These are phyloP conservation scores for Poecilia latipinna DNA, from an alignment of 2,113 vertebrate species.

Conservation along the genomic window DNA sequence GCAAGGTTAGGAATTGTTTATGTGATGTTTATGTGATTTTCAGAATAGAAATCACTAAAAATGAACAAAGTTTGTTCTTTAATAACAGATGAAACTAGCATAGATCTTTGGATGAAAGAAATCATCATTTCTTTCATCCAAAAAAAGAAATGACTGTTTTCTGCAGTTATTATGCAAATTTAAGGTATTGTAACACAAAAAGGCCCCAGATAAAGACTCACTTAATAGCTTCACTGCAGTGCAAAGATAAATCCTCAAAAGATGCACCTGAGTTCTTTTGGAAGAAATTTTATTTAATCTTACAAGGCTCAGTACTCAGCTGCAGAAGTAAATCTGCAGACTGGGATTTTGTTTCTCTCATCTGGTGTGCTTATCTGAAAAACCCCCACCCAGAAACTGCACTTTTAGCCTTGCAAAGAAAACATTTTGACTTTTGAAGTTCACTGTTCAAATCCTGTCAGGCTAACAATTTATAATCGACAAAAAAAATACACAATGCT, in stretches of 20 bases:
- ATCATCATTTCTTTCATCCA: too few species aligned
- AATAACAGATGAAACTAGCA: background rate
- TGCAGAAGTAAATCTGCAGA: background rate
- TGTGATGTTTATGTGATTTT: slow-evolving; percentile 2
- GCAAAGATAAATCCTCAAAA: background rate
- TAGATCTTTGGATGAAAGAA: background rate
- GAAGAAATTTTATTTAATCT: background rate
- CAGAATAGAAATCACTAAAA: background rate
- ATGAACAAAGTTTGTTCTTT: background rate
- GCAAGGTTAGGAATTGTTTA: slow-evolving; percentile 17
- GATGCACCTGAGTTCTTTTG: background rate
- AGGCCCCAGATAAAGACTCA: too few species aligned
- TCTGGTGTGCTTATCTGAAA: background rate
- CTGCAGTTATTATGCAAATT: background rate
- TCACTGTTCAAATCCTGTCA: background rate
- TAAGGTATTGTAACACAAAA: background rate
- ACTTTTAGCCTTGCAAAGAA: background rate
- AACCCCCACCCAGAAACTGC: background rate
- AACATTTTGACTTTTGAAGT: background rate
- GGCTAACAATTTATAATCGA: background rate
- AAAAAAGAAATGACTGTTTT: background rate
- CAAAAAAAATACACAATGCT: background rate
- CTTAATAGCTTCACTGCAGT: background rate
- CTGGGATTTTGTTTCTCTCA: background rate
- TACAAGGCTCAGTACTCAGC: background rate